A percentile compares a stretch with the other conserved stretches of the same genome.
Conservation (phyloP, 2,888 invertebrate genomes). For the Carcina quercana region DNA sequence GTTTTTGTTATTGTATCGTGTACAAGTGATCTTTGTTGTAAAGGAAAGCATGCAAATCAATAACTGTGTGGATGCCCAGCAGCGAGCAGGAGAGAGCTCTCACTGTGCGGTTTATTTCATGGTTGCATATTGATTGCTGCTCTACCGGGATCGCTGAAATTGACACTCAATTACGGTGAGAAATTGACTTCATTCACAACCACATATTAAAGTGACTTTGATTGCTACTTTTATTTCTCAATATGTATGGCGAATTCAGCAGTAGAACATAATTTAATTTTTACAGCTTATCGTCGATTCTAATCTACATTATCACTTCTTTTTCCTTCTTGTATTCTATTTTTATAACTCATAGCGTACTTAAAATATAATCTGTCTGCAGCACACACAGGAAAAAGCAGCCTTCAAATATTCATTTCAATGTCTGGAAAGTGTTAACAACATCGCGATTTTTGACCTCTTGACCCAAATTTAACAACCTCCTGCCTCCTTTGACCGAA, state of each 20-base stretch:
- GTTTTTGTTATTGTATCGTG: slow-evolving; percentile 45
- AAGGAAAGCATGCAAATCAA: slow-evolving; percentile 62
- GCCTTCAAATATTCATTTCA: too few relatives aligned
- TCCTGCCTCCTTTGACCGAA: slow-evolving; percentile 5
- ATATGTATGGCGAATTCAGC: too few relatives aligned
- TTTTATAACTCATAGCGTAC: too few relatives aligned
- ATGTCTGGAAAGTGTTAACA: too few relatives aligned
- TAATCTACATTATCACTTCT: not conserved
- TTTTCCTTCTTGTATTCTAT: too few relatives aligned
- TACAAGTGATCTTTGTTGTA: slow-evolving; percentile 49
- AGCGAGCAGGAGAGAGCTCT: slow-evolving; percentile 42
- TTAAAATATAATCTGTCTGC: too few relatives aligned
- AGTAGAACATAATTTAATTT: too few relatives aligned
- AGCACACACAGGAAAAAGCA: too few relatives aligned
- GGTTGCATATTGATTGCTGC: slow-evolving; percentile 65
- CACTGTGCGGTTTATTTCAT: slow-evolving; percentile 51
- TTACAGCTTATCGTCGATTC: not conserved
- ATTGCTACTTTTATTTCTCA: too few relatives aligned
- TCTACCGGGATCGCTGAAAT: slow-evolving; percentile 42
- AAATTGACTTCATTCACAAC: too few relatives aligned
- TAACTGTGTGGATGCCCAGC: slow-evolving; percentile 54
- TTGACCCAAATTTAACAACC: not conserved
- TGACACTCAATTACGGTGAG: slow-evolving; percentile 50
- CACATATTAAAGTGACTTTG: too few relatives aligned
- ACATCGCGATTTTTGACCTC: too few relatives aligned